Percentiles rank a stretch among this genome's conserved stretches.
These are phyloP conservation scores for Tupiocoris notatus DNA, from an alignment of 2,888 invertebrate species.

Conservation along the genomic window DNA sequence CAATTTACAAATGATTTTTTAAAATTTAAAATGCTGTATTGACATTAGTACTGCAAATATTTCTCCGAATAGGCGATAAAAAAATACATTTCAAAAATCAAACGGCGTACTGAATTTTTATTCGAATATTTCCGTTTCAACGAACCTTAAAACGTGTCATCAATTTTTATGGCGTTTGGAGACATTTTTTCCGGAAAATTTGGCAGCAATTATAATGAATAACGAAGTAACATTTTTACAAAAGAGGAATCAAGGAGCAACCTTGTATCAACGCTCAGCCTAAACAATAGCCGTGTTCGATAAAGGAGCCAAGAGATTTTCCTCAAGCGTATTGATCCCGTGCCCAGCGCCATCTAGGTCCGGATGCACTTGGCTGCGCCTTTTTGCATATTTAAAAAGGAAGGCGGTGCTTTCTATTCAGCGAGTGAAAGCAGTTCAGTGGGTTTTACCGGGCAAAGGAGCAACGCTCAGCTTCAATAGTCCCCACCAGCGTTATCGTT, in stretches of 20 bases:
- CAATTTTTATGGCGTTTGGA: too few species aligned
- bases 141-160: too few species aligned
- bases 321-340: neutral
- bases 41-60: too few species aligned
- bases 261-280: neutral
- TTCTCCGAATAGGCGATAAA: too few species aligned
- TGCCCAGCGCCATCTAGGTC: neutral
- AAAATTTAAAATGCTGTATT: too few species aligned
- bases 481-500: neutral
- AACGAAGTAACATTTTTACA: too few species aligned
- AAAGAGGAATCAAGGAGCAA: neutral
- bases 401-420: slow-evolving; percentile 21
- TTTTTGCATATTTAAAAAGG: slow-evolving; percentile 17
- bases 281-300: neutral
- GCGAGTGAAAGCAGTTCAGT: slow-evolving; percentile 21
- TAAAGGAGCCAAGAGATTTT: neutral
- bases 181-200: too few species aligned
- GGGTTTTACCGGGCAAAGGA: neutral
- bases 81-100: too few species aligned
- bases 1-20: too few species aligned
- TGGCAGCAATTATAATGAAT: too few species aligned
- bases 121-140: too few species aligned
- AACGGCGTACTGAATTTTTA: too few species aligned
- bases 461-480: neutral
- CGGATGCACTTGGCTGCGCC: slow-evolving; percentile 22